Conservation (phyloP, 2,797 vertebrate species). For the Acipenser transmontanus region DNA sequence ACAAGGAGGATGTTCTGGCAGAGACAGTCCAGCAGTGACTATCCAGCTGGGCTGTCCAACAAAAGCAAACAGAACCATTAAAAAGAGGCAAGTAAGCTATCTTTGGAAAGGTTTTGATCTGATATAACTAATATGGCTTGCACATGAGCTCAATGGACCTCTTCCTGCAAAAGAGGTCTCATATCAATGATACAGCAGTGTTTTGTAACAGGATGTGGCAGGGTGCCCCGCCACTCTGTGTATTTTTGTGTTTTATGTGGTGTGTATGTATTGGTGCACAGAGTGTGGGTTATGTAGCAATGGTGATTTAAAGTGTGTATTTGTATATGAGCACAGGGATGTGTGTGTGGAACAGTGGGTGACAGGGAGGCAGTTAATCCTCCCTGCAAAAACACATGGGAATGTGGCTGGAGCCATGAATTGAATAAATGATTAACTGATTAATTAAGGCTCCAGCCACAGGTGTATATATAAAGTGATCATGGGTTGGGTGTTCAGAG, state of each 20-base stretch:
- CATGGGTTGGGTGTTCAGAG: too few species aligned
- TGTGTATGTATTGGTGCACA: not conserved
- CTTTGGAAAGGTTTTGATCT: constrained; percentile 1
- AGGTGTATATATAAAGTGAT: too few species aligned
- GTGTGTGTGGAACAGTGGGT: too few species aligned
- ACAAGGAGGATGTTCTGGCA: not conserved
- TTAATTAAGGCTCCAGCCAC: too few species aligned
- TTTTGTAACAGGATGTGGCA: not conserved
- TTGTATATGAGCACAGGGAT: not conserved
- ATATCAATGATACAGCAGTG: not conserved
- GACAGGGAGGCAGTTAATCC: too few species aligned
- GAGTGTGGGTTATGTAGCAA: not conserved
- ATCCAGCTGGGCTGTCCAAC: not conserved
- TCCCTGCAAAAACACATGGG: too few species aligned
- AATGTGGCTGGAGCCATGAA: too few species aligned
- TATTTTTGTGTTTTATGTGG: too few species aligned
- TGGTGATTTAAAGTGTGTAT: not conserved
- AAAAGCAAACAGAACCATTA: not conserved
- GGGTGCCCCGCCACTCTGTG: too few species aligned
- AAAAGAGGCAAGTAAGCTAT: not conserved
- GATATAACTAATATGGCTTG: not conserved
- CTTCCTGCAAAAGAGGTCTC: not conserved
- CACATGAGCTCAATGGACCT: not conserved
- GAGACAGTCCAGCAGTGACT: not conserved
- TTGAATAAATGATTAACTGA: too few species aligned